These are phyloP conservation scores for Cliona cf. orientalis DNA, from an alignment of 37 sponge, comb jelly and placozoan genomes.

Conservation along the genomic window DNA sequence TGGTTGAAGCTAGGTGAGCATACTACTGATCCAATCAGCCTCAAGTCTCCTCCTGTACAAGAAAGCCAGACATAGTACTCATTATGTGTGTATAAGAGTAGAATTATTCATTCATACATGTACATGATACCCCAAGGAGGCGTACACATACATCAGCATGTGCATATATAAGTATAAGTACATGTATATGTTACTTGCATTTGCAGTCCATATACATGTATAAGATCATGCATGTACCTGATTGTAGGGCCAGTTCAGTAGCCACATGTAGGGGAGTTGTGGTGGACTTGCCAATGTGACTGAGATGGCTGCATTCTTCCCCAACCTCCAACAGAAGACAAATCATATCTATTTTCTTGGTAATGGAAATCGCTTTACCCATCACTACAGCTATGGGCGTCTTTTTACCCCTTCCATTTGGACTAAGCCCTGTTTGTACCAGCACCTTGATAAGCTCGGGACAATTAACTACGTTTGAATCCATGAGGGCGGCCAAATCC, in stretches of 20 bases:
- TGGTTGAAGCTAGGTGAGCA: conserved; percentile 1
- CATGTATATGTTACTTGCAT: too few species aligned
- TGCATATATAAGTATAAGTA: too few species aligned
- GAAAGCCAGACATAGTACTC: too few species aligned
- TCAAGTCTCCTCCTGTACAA: conserved; percentile 39
- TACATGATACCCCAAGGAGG: background rate
- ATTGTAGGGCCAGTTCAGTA: conserved; percentile 45
- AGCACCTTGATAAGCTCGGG: conserved; percentile 17
- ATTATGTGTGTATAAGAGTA: background rate
- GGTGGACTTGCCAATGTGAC: background rate
- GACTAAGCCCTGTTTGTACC: conserved; percentile 14
- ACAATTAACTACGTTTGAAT: background rate
- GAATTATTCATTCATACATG: background rate
- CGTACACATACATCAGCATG: too few species aligned
- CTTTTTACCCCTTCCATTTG: conserved; percentile 9
- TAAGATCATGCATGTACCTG: conserved; percentile 41
- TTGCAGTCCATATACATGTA: too few species aligned
- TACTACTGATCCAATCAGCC: conserved; percentile 12
- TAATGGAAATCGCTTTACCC: background rate
- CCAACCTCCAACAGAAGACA: conserved; percentile 39
- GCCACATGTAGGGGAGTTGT: conserved; percentile 67
- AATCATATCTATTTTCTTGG: background rate
- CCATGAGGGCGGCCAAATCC: conserved; percentile 25
- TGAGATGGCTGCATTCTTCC: conserved; percentile 12
- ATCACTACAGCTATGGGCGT: conserved; percentile 9